These are phyloP conservation scores for Orientallactaga sibirica DNA, from an alignment of 2,797 vertebrate genomes.

Conservation along the genomic window DNA sequence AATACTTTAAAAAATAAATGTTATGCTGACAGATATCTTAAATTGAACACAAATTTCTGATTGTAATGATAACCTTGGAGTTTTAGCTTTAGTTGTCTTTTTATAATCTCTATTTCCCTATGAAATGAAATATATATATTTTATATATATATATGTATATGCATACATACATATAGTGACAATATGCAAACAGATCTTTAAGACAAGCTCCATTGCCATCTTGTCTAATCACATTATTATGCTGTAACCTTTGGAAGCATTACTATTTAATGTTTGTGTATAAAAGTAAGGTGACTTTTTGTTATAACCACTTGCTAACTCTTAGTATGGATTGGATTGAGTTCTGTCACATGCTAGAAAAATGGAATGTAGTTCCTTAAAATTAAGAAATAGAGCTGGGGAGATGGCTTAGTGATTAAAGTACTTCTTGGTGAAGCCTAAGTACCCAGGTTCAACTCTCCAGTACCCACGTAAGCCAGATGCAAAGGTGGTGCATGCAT, in stretches of 20 bases:
- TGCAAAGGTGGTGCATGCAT: too few relatives aligned
- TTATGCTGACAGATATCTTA: background rate
- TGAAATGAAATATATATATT: background rate
- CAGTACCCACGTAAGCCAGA: too few relatives aligned
- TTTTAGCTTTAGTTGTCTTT: conserved; percentile 32
- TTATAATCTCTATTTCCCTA: background rate
- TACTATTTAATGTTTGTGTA: background rate
- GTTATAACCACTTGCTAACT: background rate
- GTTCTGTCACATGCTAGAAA: conserved; percentile 50
- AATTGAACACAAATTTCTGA: conserved; percentile 47
- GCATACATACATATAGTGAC: background rate
- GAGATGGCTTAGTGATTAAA: too few relatives aligned
- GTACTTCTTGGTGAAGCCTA: too few relatives aligned
- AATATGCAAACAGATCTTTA: conserved; percentile 5
- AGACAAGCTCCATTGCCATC: background rate
- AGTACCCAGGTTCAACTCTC: too few relatives aligned
- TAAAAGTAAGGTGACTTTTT: background rate
- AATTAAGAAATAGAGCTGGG: conserved; percentile 50
- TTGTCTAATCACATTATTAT: background rate
- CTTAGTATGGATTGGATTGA: conserved; percentile 1
- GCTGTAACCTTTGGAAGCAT: background rate
- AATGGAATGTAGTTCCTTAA: conserved; percentile 42
- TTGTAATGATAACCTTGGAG: background rate
- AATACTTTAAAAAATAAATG: conserved; percentile 48
- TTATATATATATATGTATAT: background rate